phyloP scores from a whole-genome alignment of 2,113 vertebrate genomes.

The Spea multiplicata region DNA sequence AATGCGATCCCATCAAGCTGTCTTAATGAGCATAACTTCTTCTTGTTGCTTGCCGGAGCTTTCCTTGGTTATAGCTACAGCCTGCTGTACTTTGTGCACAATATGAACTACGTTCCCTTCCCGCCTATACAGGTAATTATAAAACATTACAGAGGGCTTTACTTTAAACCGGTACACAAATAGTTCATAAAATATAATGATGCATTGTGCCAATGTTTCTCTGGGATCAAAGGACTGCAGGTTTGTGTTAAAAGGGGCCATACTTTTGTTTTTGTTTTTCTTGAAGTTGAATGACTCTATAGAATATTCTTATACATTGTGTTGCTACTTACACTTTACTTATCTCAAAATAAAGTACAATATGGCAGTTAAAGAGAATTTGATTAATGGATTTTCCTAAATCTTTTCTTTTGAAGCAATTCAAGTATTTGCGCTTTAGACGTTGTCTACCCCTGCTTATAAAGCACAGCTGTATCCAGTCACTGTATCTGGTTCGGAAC shows the following conservation, averaged over 20 bases:
- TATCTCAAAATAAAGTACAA: too few relatives aligned
- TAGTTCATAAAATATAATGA: too few relatives aligned
- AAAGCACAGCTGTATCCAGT: conserved; percentile 82
- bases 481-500: conserved; percentile 83
- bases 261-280: too few relatives aligned
- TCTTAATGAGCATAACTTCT: conserved; percentile 88
- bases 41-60: conserved; percentile 83
- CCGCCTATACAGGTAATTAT: conserved; percentile 82
- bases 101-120: conserved; percentile 91
- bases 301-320: too few relatives aligned
- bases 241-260: too few relatives aligned
- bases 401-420: conserved; percentile 73
- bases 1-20: conserved; percentile 61
- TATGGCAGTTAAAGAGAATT: neutral
- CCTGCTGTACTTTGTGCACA: conserved; percentile 82
- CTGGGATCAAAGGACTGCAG: too few relatives aligned
- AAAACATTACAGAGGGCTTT: too few relatives aligned
- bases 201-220: too few relatives aligned
- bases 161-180: too few relatives aligned
- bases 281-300: too few relatives aligned
- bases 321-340: too few relatives aligned
- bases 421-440: conserved; percentile 90
- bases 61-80: conserved; percentile 90
- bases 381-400: neutral
- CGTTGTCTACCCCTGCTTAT: conserved; percentile 76